Evolutionary conservation across 2,113 vertebrate species (phyloP).

Genomic region (Microcebus lehilahytsara): DNA sequence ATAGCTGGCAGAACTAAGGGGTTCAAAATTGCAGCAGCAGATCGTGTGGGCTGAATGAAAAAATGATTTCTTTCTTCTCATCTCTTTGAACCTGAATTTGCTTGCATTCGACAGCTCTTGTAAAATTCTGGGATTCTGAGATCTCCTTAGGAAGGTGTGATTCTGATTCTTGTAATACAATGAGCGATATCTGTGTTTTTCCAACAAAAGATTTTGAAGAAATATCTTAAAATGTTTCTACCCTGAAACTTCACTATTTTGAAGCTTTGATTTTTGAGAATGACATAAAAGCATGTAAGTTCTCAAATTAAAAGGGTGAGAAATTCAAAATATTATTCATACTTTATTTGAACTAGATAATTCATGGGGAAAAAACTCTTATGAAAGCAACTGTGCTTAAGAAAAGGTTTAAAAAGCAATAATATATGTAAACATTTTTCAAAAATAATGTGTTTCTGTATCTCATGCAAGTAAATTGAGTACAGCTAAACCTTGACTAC

Average conservation of each 20-base stretch:
- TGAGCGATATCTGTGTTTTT: neutral
- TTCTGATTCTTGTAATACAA: neutral
- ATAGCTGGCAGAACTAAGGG: neutral
- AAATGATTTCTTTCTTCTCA: conserved; percentile 47
- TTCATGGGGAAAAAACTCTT: neutral
- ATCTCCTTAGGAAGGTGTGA: conserved; percentile 13
- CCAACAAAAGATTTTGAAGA: neutral
- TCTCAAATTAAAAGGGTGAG: conserved; percentile 4
- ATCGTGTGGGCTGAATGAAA: conserved; percentile 27
- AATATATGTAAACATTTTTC: conserved; percentile 17
- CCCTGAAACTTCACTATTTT: neutral
- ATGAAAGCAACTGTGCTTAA: neutral
- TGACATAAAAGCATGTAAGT: neutral
- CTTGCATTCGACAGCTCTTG: conserved; percentile 34
- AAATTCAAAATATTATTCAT: conserved; percentile 15
- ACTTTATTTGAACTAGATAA: conserved; percentile 6
- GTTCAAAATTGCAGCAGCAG: neutral
- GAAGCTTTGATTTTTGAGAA: conserved; percentile 29
- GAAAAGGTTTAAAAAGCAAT: conserved; percentile 8
- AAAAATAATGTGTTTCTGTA: neutral
- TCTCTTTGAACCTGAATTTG: conserved; percentile 42
- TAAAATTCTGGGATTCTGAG: conserved; percentile 15
- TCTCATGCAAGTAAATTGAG: neutral
- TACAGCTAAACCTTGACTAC: neutral
- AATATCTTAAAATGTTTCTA: neutral